Evolutionary conservation across 2,113 vertebrate genomes (phyloP).

Genomic region (Micronycteris hirsuta): DNA sequence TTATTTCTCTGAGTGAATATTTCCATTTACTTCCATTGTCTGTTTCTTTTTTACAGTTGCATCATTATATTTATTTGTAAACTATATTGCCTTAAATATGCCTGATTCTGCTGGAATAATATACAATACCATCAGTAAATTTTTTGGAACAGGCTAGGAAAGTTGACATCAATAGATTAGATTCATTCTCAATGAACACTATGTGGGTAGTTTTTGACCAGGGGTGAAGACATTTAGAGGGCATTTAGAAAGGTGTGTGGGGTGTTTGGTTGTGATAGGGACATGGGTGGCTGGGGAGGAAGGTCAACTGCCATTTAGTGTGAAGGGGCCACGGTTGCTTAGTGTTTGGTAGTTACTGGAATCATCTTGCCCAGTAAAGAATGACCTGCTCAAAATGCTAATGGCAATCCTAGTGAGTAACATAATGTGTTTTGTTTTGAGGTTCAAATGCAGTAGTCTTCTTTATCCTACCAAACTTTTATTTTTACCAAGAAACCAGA

Average conservation of each 20-base stretch:
- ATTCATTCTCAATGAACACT: neutral
- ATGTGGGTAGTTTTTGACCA: neutral
- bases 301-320: neutral
- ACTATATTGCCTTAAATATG: neutral
- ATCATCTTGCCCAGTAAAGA: neutral
- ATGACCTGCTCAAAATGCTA: neutral
- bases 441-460: neutral
- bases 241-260: neutral
- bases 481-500: neutral
- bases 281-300: neutral
- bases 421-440: neutral
- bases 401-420: neutral
- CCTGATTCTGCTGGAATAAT: neutral
- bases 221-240: neutral
- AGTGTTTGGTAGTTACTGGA: neutral
- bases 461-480: neutral
- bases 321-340: neutral
- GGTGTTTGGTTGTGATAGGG: neutral
- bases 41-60: neutral
- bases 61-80: constrained; percentile 11
- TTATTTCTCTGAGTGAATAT: neutral
- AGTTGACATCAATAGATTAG: neutral
- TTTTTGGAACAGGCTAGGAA: neutral
- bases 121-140: neutral
- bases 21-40: neutral